Base-by-base conservation (phyloP, 2,797 vertebrate species). In the Takifugu ocellatus region DNA sequence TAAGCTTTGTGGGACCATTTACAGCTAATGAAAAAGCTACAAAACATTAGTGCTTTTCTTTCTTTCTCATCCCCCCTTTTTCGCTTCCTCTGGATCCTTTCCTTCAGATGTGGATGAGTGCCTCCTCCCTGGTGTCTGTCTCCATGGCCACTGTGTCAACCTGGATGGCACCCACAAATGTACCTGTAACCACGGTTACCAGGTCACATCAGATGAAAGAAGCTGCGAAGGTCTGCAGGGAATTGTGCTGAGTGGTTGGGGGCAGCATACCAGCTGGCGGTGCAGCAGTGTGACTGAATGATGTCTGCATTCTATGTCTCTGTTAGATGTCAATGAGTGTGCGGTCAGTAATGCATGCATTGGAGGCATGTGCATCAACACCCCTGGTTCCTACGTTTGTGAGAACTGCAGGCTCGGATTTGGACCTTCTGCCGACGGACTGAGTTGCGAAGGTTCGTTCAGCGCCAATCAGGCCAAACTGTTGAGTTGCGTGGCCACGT, bases 51-150 rank as follows among this genome's bases (percentile, higher is more conserved):
- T 9, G 11, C 60, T 68, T 65, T 10, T 56, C 45, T 77, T 47
- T 64, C 48, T 66, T 72, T 70, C 65, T 59, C 48, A 62, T 59
- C 46, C 42, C 56, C 59, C 53, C 39, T 1, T 54, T 54, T 56
- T 56, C 56, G 52, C 27, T 15, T 6, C 44, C n/a, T 60, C 33
- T 74, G 9, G 75, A 21, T 72, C 66, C 44, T 68, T 21, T 54
- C 53, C 63, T 78, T 36, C 89, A 95, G 94, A 95, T 67, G 86
- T 90, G 72, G 89, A 95, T 0, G 93, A 95, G 70, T 96, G 95
- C 51, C 75, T 87, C 53, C 77, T 55, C 50, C 85, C 87, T 0
- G 93, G 78, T 51, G 84, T 88, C 70, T 96, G 95, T 39, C 49
- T 84, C 72, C 87, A 94, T 0, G 94, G 95, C 45, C 83, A 3